phyloP scores from a whole-genome alignment of 2,113 vertebrate genomes.

The Rhinoptilus africanus region DNA sequence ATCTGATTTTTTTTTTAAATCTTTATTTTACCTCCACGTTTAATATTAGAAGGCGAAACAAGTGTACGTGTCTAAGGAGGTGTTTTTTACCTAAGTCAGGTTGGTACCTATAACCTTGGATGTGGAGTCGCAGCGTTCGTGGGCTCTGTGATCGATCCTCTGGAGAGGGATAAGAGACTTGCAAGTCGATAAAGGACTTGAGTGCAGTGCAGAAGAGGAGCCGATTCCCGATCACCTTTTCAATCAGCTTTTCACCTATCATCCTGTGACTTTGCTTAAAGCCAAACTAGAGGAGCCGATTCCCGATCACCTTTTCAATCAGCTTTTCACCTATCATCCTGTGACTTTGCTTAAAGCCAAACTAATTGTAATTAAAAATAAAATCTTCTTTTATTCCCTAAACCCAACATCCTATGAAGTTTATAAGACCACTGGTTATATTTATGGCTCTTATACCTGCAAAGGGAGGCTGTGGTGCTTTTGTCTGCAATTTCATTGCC shows the following conservation, averaged over 20 bases:
- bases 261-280: neutral
- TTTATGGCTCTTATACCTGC: neutral
- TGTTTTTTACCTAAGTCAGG: neutral
- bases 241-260: neutral
- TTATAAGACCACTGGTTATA: neutral
- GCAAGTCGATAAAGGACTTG: neutral
- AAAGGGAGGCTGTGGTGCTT: neutral
- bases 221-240: neutral
- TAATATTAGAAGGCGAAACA: neutral
- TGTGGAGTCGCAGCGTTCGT: fast-evolving
- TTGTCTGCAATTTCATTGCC: slow-evolving; percentile 1
- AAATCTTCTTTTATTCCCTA: neutral
- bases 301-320: neutral
- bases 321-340: neutral
- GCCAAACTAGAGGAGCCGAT: neutral
- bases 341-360: neutral
- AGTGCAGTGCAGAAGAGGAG: neutral
- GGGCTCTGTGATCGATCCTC: neutral
- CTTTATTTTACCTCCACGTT: neutral
- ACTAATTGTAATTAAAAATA: neutral
- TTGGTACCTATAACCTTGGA: neutral
- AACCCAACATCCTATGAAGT: neutral
- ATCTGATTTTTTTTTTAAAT: neutral
- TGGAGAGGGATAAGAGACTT: neutral
- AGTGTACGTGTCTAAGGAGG: neutral